Evolutionary conservation across 1,140 invertebrate genomes (phyloP).

Genomic region (Phymorhynchus buccinoides): DNA sequence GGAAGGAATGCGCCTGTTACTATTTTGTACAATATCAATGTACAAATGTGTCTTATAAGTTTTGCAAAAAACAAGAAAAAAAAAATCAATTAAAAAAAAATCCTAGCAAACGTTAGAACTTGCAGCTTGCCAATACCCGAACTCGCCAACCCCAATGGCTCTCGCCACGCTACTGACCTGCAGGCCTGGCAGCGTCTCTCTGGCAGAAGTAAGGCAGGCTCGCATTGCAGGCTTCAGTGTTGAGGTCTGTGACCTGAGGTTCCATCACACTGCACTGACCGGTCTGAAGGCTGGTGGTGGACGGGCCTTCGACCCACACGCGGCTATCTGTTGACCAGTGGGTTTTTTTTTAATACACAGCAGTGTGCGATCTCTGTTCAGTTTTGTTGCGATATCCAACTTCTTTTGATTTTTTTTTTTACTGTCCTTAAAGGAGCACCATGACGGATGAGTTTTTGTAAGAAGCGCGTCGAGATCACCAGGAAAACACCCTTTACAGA

Average conservation of each 20-base stretch:
- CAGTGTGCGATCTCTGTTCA: not conserved
- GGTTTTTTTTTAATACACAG: not conserved
- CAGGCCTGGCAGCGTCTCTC: not conserved
- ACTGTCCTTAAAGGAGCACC: no score
- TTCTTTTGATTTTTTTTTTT: no score
- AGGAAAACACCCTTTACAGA: no score
- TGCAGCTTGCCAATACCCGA: no score
- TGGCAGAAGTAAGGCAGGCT: conserved; percentile 26
- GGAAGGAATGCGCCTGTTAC: no score
- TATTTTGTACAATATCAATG: no score
- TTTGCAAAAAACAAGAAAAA: not conserved
- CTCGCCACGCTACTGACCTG: not conserved
- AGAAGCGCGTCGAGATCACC: no score
- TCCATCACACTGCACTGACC: not conserved
- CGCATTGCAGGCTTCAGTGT: not conserved
- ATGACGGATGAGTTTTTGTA: no score
- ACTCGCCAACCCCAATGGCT: no score
- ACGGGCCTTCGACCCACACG: not conserved
- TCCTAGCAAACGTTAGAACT: not conserved
- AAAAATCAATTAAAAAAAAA: not conserved
- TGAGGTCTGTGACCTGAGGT: not conserved
- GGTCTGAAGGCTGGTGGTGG: not conserved
- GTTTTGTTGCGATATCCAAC: not conserved
- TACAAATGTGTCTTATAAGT: no score
- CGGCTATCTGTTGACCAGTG: not conserved